Conservation (phyloP, 2,797 vertebrate genomes). For the Poecile montanus region DNA sequence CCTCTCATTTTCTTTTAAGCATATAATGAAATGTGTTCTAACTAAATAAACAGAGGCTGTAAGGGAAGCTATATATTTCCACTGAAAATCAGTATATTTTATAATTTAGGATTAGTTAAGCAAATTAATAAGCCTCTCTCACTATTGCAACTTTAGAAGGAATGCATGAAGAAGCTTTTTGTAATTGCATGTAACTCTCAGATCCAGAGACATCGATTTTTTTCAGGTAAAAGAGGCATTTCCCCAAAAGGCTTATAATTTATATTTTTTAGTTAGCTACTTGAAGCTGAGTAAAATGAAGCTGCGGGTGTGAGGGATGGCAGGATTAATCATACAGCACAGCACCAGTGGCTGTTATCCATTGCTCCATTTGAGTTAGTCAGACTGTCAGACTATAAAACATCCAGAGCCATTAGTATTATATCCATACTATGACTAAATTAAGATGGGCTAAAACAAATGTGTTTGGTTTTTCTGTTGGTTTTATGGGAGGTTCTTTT, state of each 20-base stretch:
- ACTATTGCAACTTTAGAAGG: neutral
- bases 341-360: neutral
- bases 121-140: neutral
- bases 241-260: neutral
- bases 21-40: neutral
- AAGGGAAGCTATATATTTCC: neutral
- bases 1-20: neutral
- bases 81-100: neutral
- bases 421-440: neutral
- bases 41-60: neutral
- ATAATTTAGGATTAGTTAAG: neutral
- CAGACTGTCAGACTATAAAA: neutral
- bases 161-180: neutral
- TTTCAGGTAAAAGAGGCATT: neutral
- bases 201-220: neutral
- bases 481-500: neutral
- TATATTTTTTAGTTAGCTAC: neutral
- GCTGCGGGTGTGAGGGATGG: neutral
- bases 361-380: neutral
- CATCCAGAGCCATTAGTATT: neutral
- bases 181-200: neutral
- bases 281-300: neutral
- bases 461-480: neutral
- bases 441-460: neutral
- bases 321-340: neutral